These are phyloP conservation scores for Jacana jacana DNA, from an alignment of 2,113 vertebrate species.

Conservation along the genomic window DNA sequence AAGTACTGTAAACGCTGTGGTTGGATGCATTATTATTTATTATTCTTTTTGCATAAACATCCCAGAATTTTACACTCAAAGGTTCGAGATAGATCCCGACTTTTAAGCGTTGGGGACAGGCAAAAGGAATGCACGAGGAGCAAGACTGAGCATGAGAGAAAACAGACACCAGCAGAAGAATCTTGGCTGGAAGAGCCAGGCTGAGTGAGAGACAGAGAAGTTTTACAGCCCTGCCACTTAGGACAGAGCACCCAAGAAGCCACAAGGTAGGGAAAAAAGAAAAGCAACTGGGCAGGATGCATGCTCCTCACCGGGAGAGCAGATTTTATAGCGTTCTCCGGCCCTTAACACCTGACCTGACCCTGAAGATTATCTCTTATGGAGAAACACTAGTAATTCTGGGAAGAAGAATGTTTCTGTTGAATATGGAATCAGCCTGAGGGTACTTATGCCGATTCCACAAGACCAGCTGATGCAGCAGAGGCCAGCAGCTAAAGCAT, in stretches of 20 bases:
- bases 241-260: constrained; percentile 24
- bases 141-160: constrained; percentile 75
- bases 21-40: background rate
- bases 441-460: background rate
- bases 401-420: background rate
- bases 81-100: constrained; percentile 59
- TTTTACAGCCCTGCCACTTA: constrained; percentile 30
- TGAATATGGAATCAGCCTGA: background rate
- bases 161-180: constrained; percentile 68
- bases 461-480: background rate
- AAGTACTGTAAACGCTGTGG: background rate
- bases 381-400: background rate
- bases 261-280: constrained; percentile 20
- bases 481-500: background rate
- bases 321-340: constrained; percentile 23
- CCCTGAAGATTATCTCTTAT: background rate
- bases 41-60: background rate
- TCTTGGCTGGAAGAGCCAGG: constrained; percentile 13
- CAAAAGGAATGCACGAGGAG: constrained; percentile 56
- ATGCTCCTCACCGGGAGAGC: background rate
- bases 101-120: constrained; percentile 77
- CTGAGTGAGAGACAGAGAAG: background rate
- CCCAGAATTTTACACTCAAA: background rate
- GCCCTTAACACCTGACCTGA: constrained; percentile 44
- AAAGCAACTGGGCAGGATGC: constrained; percentile 19